Evolutionary conservation across 2,113 vertebrate genomes (phyloP).

Genomic region (Mobula birostris): DNA sequence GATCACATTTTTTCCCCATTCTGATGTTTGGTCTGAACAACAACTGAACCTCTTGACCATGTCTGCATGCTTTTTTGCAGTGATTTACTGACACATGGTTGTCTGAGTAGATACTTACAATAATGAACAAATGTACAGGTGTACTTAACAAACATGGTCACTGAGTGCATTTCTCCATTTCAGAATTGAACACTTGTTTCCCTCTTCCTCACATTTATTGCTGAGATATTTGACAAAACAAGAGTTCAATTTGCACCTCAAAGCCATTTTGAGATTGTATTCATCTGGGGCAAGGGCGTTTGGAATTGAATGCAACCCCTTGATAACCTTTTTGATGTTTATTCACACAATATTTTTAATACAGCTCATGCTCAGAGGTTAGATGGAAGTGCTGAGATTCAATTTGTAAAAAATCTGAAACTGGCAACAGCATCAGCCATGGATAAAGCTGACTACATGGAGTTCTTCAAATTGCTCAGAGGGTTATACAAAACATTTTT

Average conservation of each 20-base stretch:
- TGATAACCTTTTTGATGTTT: background rate
- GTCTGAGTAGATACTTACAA: too few relatives aligned
- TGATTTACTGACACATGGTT: too few relatives aligned
- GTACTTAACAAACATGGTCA: too few relatives aligned
- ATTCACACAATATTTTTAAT: background rate
- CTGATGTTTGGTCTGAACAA: too few relatives aligned
- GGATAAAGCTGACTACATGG: background rate
- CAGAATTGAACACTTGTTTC: background rate
- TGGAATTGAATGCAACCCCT: background rate
- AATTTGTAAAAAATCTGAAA: background rate
- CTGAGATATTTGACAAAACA: background rate
- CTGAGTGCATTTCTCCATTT: background rate
- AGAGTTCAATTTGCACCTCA: conserved; percentile 7
- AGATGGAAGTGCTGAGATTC: background rate
- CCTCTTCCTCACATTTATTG: background rate
- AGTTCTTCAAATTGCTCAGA: too few relatives aligned
- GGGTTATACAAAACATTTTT: background rate
- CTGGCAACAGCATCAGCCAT: background rate
- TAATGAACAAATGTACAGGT: too few relatives aligned
- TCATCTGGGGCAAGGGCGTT: background rate
- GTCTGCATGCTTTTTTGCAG: too few relatives aligned
- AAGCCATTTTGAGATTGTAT: background rate
- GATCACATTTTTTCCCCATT: too few relatives aligned
- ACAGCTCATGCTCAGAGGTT: too few relatives aligned
- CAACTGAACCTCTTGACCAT: too few relatives aligned